Evolutionary conservation across 2,797 vertebrate genomes (phyloP), one percentile per base, ranked within the genome.

Genomic region (Cossypha caffra): DNA sequence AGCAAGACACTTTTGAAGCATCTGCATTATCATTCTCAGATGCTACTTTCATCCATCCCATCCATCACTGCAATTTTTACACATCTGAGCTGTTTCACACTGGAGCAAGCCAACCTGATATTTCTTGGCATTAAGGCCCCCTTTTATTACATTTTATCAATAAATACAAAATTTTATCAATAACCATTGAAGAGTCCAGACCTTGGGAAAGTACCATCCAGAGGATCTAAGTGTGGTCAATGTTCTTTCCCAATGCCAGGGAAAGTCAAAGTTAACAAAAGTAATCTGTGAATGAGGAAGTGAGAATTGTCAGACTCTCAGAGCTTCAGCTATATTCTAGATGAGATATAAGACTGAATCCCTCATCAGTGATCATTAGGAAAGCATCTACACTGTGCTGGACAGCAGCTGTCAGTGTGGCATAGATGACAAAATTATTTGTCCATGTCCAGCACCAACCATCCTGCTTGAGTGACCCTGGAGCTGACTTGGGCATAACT

Each of bases 401-500:
- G 47, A 58, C 54, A 54, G 38, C 43, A 85, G 43, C 42, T 73
- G 28, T 58, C 25, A 18, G 6, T 21, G 18, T 63, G 45, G 37
- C 28, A 40, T 2, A 78, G 14, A 37, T 11, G 20, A 35, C 43
- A 85, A n/a, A 76, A 76, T 31, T 57, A 7, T 71, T 77, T 37
- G 9, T 50, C 25, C 26, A 6, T 16, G 33, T 47, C 14, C 7
- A 63, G 38, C 23, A 35, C 10, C 0, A 4, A 19, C 7, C 1
- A 3, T 25, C 26, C 31, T 73, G 43, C 51, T 63, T 23, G 35
- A 35, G 7, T 33, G 25, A 79, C 2, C 0, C 29, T 62, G 20
- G 31, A 40, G 18, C 42, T 73, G 40, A 33, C 25, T 55, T 8
- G 2, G 9, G 63, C 0, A 0, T 33, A 48, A 26, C 11, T 17